A percentile compares a stretch with the other conserved stretches of the same genome.
Conservation (phyloP, 2,888 invertebrate genomes). For the Heliothis peltigera region DNA sequence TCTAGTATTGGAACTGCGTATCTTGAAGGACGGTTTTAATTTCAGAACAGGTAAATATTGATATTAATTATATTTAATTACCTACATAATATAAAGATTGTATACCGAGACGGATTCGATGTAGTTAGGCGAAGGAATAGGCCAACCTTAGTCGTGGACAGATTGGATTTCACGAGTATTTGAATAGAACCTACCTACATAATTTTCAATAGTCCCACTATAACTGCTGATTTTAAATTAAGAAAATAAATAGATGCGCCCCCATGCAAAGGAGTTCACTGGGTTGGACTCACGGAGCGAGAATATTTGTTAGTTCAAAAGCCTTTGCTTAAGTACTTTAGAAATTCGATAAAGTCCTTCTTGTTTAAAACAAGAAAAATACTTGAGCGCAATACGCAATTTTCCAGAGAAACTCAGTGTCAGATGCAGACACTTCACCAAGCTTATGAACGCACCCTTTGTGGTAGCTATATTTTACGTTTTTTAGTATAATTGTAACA, state of each 20-base stretch:
- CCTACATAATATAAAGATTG: no score
- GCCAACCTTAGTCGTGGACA: no score
- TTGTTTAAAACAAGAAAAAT: constrained; percentile 5
- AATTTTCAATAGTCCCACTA: no score
- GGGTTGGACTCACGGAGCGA: background rate
- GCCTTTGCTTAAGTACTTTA: background rate
- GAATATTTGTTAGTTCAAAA: no score
- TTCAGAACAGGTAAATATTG: background rate
- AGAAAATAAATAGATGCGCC: background rate
- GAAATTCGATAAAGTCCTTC: background rate
- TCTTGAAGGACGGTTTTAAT: background rate
- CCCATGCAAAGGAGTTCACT: background rate
- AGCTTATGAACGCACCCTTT: constrained; percentile 12
- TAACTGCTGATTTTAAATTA: no score
- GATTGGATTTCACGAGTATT: no score
- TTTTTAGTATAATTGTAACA: constrained; percentile 24
- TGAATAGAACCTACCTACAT: no score
- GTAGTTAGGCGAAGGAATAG: no score
- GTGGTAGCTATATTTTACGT: constrained; percentile 5
- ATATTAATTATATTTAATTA: background rate
- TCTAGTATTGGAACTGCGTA: background rate
- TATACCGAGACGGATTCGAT: no score
- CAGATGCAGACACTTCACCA: constrained; percentile 22
- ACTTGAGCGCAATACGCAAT: constrained; percentile 6
- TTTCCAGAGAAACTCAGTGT: constrained; percentile 25